phyloP scores from a whole-genome alignment of 2,797 vertebrate species.

The Sebastes hopkinsi region DNA sequence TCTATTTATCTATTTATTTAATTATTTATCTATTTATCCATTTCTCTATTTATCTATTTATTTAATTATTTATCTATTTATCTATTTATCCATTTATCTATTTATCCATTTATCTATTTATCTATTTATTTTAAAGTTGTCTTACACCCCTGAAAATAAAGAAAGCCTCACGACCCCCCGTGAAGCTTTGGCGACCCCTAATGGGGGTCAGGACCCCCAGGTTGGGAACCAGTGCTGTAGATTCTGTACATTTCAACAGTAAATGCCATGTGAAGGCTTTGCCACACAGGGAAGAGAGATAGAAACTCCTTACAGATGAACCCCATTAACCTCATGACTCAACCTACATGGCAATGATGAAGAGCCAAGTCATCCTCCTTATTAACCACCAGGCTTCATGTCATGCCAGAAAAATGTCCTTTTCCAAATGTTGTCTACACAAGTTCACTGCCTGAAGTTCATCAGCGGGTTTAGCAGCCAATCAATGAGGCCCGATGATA shows the following conservation, averaged over 20 bases:
- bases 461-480: conserved; percentile 75
- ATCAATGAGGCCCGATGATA: conserved; percentile 75
- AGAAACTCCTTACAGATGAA: conserved; percentile 49
- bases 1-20: too few species aligned
- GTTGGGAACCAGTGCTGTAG: too few species aligned
- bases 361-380: conserved; percentile 46
- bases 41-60: too few species aligned
- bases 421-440: conserved; percentile 64
- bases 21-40: too few species aligned
- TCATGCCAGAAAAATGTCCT: conserved; percentile 55
- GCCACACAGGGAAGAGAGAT: conserved; percentile 32
- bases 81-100: too few species aligned
- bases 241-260: conserved; percentile 33
- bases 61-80: too few species aligned
- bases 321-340: conserved; percentile 68
- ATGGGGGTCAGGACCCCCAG: too few species aligned
- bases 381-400: conserved; percentile 54
- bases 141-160: too few species aligned
- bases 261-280: conserved; percentile 43
- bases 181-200: too few species aligned
- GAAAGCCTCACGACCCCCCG: too few species aligned
- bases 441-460: conserved; percentile 69
- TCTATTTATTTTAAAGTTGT: too few species aligned
- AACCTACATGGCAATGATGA: conserved; percentile 47
- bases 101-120: too few species aligned